Percentiles rank a stretch among this genome's conserved stretches.
phyloP scores from a whole-genome alignment of 2,888 invertebrate genomes.

The Tromatobia lineatoria region DNA sequence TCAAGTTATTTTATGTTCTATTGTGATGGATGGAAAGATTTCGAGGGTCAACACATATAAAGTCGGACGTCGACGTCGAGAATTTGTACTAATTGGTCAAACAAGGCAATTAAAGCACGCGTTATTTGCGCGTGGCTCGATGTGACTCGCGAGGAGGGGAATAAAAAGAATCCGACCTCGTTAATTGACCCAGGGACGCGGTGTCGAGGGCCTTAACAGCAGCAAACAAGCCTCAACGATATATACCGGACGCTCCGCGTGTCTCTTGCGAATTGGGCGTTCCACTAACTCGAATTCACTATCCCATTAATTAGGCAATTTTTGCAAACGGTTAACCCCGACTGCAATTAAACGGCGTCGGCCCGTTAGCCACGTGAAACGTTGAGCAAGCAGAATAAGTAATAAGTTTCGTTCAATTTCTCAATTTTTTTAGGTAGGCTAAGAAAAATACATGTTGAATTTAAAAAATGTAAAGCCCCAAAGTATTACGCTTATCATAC shows the following conservation, averaged over 20 bases:
- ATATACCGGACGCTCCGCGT: background rate
- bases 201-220: conserved; percentile 32
- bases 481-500: no score
- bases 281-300: conserved; percentile 58
- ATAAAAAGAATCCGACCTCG: conserved; percentile 68
- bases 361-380: conserved; percentile 62
- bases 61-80: background rate
- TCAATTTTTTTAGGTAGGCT: background rate
- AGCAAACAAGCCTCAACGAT: conserved; percentile 46
- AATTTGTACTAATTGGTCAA: conserved; percentile 58
- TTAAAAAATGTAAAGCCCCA: background rate
- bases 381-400: background rate
- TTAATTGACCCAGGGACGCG: conserved; percentile 64
- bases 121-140: conserved; percentile 36
- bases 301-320: conserved; percentile 66
- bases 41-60: background rate
- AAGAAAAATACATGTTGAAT: background rate
- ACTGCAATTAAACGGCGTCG: conserved; percentile 65
- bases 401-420: conserved; percentile 17
- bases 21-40: background rate
- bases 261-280: conserved; percentile 40
- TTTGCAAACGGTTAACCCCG: conserved; percentile 60
- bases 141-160: conserved; percentile 28
- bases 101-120: conserved; percentile 62
- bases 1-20: background rate